These are phyloP conservation scores for Setipinna tenuifilis DNA, from an alignment of 2,797 vertebrate genomes.

Conservation along the genomic window DNA sequence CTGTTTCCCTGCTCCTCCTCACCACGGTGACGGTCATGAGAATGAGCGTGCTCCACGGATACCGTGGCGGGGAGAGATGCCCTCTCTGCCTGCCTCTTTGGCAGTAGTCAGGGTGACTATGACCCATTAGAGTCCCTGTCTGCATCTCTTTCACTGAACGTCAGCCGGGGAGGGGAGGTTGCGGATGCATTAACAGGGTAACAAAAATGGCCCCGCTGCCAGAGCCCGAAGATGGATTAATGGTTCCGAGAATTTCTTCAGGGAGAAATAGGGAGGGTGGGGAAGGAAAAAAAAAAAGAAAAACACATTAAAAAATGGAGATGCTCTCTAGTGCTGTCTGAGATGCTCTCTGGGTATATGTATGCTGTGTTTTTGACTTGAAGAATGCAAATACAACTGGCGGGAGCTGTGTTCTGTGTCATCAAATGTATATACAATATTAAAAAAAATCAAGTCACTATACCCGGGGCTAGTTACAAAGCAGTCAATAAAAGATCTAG, in stretches of 20 bases:
- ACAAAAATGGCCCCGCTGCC: background rate
- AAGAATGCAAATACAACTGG: background rate
- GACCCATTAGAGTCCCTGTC: conserved; percentile 18
- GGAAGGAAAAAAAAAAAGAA: background rate
- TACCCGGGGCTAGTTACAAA: background rate
- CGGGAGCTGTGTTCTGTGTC: background rate
- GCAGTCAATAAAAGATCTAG: background rate
- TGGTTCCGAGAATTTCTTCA: background rate
- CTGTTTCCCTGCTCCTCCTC: background rate
- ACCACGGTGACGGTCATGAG: conserved; percentile 5
- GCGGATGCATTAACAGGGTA: background rate
- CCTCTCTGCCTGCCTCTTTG: background rate
- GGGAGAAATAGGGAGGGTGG: background rate
- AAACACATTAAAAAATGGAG: background rate
- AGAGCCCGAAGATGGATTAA: background rate
- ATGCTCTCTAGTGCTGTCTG: too few species aligned
- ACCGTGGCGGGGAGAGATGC: background rate
- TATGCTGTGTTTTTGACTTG: background rate
- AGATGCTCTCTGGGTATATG: background rate
- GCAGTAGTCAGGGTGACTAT: background rate
- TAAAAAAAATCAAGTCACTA: background rate
- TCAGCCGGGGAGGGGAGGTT: background rate
- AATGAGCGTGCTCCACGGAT: too few species aligned
- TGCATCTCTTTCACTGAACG: conserved; percentile 11
- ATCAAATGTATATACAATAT: background rate